Conservation (phyloP, 1,140 invertebrate genomes). For the Platyscapa corneri region DNA sequence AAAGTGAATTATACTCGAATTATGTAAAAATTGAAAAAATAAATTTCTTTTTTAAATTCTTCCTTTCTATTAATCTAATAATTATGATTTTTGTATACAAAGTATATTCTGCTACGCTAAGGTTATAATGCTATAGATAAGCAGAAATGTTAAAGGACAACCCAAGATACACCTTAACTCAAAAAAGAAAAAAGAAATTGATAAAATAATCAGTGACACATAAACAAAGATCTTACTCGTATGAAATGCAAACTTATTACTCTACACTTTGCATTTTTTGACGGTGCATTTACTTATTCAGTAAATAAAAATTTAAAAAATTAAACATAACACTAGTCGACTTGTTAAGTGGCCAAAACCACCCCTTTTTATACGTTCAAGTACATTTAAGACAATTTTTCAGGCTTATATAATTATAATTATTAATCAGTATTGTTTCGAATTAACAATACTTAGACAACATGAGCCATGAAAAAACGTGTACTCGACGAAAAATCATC, state of each 20-base stretch:
- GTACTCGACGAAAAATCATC: too few species aligned
- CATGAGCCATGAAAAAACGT: too few species aligned
- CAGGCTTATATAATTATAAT: neutral
- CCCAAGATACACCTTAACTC: neutral
- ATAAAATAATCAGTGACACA: too few species aligned
- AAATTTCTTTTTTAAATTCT: neutral
- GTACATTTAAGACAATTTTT: neutral
- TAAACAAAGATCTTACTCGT: too few species aligned
- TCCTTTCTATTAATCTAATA: neutral
- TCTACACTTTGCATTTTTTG: neutral
- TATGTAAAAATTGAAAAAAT: neutral
- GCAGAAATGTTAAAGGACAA: neutral
- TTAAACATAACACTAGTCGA: neutral
- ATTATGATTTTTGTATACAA: neutral
- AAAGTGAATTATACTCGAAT: neutral
- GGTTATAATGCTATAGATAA: neutral
- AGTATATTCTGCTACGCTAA: neutral
- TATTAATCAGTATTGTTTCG: neutral
- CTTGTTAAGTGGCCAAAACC: neutral
- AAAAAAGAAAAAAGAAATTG: too few species aligned
- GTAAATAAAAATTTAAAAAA: neutral
- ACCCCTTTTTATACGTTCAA: neutral
- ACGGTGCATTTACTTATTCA: neutral
- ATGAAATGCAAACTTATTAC: neutral
- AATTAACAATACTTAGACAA: neutral